Percentiles rank a stretch among this genome's conserved stretches.
Evolutionary conservation across 1,140 invertebrate species (phyloP).

Genomic region (Antheraea mylitta): DNA sequence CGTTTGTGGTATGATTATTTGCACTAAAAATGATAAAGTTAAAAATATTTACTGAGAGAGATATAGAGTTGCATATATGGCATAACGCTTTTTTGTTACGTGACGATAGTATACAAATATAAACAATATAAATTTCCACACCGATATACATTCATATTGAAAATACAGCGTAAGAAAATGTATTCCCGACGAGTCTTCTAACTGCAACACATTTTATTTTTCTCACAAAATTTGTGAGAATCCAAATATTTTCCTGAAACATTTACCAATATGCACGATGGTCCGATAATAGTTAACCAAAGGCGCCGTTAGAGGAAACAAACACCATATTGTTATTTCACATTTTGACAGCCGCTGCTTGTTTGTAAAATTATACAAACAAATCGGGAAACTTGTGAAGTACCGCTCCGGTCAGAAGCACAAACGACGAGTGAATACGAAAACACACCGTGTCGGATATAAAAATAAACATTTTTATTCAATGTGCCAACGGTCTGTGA

Average conservation of each 20-base stretch:
- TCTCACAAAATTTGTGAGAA: no score
- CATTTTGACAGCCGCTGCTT: neutral
- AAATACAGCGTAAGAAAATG: no score
- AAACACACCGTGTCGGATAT: slow-evolving; percentile 14
- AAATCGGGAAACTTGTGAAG: neutral
- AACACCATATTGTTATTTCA: neutral
- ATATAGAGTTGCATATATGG: no score
- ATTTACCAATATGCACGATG: neutral
- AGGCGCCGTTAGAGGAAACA: neutral
- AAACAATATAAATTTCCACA: no score
- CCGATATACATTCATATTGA: no score
- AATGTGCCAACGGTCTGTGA: slow-evolving; percentile 45
- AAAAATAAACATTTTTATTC: slow-evolving; percentile 55
- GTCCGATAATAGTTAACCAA: neutral
- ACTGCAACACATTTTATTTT: no score
- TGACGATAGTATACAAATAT: no score
- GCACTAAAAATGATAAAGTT: no score
- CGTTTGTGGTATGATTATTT: no score
- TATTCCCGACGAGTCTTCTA: no score
- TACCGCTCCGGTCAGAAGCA: neutral
- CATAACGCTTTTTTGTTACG: no score
- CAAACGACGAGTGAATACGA: slow-evolving; percentile 19
- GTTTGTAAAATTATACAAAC: slow-evolving; percentile 1
- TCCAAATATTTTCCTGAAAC: neutral
- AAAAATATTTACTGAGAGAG: no score